phyloP scores from a whole-genome alignment of 2,888 invertebrate genomes.

The Phaonia tiefii region DNA sequence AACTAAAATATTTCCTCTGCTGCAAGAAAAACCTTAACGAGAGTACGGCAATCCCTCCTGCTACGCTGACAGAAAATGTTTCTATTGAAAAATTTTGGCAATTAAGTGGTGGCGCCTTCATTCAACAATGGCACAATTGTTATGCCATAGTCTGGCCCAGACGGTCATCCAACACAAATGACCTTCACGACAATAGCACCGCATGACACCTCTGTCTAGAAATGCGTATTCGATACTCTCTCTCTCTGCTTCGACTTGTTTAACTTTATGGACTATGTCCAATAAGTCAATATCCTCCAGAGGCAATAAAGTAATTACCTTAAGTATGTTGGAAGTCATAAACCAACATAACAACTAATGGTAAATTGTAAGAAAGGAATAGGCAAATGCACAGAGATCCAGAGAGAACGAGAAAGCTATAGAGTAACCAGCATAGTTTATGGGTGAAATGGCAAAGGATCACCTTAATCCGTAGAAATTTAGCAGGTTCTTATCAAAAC shows the following conservation, averaged over 20 bases:
- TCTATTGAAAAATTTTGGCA: constrained; percentile 67
- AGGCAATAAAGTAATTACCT: constrained; percentile 59
- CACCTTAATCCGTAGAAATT: constrained; percentile 31
- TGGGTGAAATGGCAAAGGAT: neutral
- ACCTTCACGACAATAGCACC: constrained; percentile 57
- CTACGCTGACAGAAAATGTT: neutral
- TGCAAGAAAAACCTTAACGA: neutral
- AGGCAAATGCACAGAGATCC: neutral
- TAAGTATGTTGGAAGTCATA: constrained; percentile 48
- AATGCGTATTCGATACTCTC: neutral
- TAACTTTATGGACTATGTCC: constrained; percentile 4
- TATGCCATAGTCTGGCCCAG: constrained; percentile 54
- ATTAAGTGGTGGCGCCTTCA: constrained; percentile 72
- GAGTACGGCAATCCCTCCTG: neutral
- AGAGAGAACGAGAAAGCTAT: neutral
- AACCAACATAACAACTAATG: constrained; percentile 28
- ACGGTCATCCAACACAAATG: constrained; percentile 45
- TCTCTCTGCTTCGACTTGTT: constrained; percentile 36
- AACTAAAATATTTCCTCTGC: neutral
- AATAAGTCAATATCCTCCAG: constrained; percentile 48
- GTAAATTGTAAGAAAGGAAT: constrained; percentile 16
- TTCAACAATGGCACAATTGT: constrained; percentile 68
- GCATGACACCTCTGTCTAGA: constrained; percentile 53
- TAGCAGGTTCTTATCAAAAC: constrained; percentile 38
- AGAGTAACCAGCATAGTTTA: too few relatives aligned